Evolutionary conservation across 2,113 vertebrate genomes (phyloP).

Genomic region (Asarcornis scutulata): DNA sequence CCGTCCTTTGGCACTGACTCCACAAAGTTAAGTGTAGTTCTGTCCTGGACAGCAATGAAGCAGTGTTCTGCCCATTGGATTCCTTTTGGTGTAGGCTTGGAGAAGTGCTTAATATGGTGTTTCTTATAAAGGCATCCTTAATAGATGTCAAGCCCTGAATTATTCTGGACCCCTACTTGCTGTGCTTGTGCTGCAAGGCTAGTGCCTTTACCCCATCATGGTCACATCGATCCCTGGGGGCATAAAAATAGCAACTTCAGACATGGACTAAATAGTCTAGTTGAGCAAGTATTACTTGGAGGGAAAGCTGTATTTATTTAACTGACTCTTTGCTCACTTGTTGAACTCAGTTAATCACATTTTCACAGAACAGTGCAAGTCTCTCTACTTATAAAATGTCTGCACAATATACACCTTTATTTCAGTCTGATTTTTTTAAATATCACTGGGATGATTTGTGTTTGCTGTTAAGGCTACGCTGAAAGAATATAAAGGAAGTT

Average conservation of each 20-base stretch:
- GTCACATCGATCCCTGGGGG: neutral
- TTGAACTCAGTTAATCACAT: neutral
- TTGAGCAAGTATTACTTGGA: neutral
- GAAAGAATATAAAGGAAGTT: slow-evolving; percentile 50
- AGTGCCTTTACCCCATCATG: neutral
- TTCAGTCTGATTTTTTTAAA: slow-evolving; percentile 36
- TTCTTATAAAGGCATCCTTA: neutral
- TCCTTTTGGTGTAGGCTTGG: neutral
- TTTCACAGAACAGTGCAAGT: neutral
- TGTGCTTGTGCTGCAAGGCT: neutral
- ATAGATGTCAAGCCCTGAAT: neutral
- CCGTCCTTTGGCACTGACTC: neutral
- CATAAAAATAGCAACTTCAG: neutral
- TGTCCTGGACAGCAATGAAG: neutral
- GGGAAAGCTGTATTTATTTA: neutral
- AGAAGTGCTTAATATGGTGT: no score
- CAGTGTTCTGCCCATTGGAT: neutral
- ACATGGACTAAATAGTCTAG: neutral
- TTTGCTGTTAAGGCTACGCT: slow-evolving; percentile 1
- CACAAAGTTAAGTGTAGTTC: neutral
- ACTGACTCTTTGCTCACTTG: neutral
- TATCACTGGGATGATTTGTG: slow-evolving; percentile 48
- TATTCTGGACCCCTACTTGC: neutral
- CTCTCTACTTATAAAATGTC: neutral
- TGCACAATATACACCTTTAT: neutral